Base-by-base conservation (phyloP, 2,113 vertebrate genomes). In the Petrocephalus microphthalmus region DNA sequence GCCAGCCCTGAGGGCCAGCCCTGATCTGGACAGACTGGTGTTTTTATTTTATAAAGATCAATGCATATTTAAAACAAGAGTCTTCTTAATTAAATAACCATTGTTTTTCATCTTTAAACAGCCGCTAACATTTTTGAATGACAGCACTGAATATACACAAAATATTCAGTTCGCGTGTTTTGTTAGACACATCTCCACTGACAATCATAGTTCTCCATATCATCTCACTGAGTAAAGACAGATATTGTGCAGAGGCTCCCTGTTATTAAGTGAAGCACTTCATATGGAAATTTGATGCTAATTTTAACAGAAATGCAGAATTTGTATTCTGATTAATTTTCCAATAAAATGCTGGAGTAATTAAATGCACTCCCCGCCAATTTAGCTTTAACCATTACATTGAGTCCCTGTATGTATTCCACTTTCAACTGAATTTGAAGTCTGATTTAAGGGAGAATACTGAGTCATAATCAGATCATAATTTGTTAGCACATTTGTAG, bases 191-290 rank as follows among this genome's bases (percentile, higher is more conserved):
- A 96, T 97, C 96, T 96, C 96, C 96, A 94, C 94, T 95, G 95
- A 96, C 96, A 96, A 96, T 97, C 96, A 94, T 95, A 94, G 94
- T 96, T 96, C 92, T 96, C 94, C 95, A 96, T 94, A 96, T 96
- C 94, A 97, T 97, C 96, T 97, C 95, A 94, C 94, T 89, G 90
- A 94, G 92, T 90, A 90, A 87, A 42, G 92, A 92, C 89, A 92
- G 88, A 92, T 92, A 94, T 91, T 93, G 91, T 89, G 92, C 90
- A 90, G 85, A 90, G 82, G 91, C 90, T 92, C 87, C 84, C 86
- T 87, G 91, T 94, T 95, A 94, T 95, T 95, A 95, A 95, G 93
- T 92, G 93, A 91, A 88, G 88, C 56, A 89, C 92, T 93, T 95
- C 88, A 88, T 92, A 92, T 93, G 93, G 90, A 94, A 95, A 95